A percentile compares a stretch with the other conserved stretches of the same genome.
Conservation (phyloP, 2,888 invertebrate species). For the Eretmocerus hayati region DNA sequence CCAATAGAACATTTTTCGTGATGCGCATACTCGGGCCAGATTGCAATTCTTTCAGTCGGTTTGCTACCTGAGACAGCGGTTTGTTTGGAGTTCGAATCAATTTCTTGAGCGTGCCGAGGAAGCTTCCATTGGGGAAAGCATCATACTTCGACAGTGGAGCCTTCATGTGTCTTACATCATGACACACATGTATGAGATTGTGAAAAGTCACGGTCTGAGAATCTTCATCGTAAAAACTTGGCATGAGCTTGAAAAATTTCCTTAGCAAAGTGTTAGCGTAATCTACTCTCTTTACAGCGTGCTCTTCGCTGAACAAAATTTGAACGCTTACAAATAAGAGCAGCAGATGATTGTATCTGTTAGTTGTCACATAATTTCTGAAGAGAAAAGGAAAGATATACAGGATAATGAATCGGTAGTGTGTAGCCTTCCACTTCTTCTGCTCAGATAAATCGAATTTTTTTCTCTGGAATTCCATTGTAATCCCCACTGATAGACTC, state of each 20-base stretch:
- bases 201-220: conserved; percentile 20
- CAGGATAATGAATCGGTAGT: conserved; percentile 24
- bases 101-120: conserved; percentile 10
- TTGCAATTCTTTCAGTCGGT: conserved; percentile 13
- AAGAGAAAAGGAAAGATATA: conserved; percentile 19
- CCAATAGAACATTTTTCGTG: not conserved
- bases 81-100: conserved; percentile 14
- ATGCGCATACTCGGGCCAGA: not conserved
- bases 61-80: conserved; percentile 16
- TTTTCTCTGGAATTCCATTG: conserved; percentile 26
- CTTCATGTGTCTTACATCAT: conserved; percentile 11
- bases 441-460: conserved; percentile 19
- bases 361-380: conserved; percentile 6
- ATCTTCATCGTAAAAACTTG: conserved; percentile 12
- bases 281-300: conserved; percentile 1
- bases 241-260: conserved; percentile 4
- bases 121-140: conserved; percentile 16
- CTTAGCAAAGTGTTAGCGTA: not conserved
- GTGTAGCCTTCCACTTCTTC: conserved; percentile 27
- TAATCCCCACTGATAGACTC: conserved; percentile 17
- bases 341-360: conserved; percentile 22
- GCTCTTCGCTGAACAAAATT: conserved; percentile 15
- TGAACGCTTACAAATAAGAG: conserved; percentile 20
- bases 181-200: conserved; percentile 17
- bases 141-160: conserved; percentile 2